Evolutionary conservation across 2,797 vertebrate species (phyloP), one percentile per base, ranked within the genome.

Genomic region (Gymnoscopelus microlampas): DNA sequence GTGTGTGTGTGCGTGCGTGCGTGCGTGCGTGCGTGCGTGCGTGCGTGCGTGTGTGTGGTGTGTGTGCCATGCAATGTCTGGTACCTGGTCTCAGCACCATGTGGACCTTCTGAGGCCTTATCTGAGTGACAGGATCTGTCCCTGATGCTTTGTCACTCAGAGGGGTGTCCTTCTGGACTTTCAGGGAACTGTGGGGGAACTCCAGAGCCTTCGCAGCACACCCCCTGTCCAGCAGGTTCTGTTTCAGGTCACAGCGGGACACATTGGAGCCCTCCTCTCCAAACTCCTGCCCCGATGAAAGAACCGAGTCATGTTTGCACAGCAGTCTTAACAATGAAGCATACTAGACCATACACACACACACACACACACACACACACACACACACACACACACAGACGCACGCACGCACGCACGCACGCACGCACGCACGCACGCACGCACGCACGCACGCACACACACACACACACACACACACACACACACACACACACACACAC

Each of bases 61-160:
- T n/a, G n/a, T n/a, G n/a, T n/a, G 39, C 24, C 3, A 1, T 24
- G 12, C n/a, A 39, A 5, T 15, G 19, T 12, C 8, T 9, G 13
- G 73, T 89, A 99, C 97, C 97, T 60, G 95, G 95, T 75, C 97
- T 88, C 2, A 99, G 88, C 26, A 81, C 80, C 66, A 99, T 92
- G 0, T 64, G 83, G 64, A 99, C 83, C 80, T 90, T 95, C 90
- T 99, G 98, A 29, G 98, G 98, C 15, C 71, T 91, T 85, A 99
- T 95, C 91, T 99, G 98, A 55, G 94, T 97, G 72, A 95, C 91
- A 15, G 80, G 79, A 0, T 83, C 70, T 13, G 85, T 69, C 11
- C 92, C 95, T 0, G 94, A 95, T 47, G 94, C 95, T 74, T 93
- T 97, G 89, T 82, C 13, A 2, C 96, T 98, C 68, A 99, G 95